Evolutionary conservation across 2,888 invertebrate species (phyloP).

Genomic region (Drosophila borealis): DNA sequence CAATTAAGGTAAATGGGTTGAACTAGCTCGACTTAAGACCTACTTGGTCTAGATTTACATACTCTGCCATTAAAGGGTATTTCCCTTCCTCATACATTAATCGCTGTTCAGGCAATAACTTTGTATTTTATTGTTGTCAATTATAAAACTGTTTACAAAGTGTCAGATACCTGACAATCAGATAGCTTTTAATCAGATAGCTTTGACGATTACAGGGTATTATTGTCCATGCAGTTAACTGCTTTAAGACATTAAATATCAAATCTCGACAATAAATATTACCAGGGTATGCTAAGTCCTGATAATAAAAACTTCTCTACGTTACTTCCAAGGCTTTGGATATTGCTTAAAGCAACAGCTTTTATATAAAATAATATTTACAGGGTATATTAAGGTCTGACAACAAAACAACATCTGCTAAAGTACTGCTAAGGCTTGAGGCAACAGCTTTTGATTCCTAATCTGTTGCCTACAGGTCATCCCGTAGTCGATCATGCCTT

Average conservation of each 20-base stretch:
- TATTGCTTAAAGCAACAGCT: too few species aligned
- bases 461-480: not conserved
- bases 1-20: not conserved
- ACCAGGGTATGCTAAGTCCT: not conserved
- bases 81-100: not conserved
- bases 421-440: too few species aligned
- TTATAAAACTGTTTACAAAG: slow-evolving; percentile 31
- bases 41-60: too few species aligned
- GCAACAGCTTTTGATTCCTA: too few species aligned
- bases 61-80: slow-evolving; percentile 7
- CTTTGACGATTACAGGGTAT: slow-evolving; percentile 16
- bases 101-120: not conserved
- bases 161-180: slow-evolving; percentile 35
- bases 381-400: not conserved
- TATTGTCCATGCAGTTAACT: not conserved
- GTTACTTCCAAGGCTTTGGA: too few species aligned
- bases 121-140: slow-evolving; percentile 30
- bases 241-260: too few species aligned
- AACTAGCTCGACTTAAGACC: not conserved
- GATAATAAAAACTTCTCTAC: not conserved
- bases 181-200: slow-evolving; percentile 27
- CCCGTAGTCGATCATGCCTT: not conserved
- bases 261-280: not conserved
- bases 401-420: too few species aligned
- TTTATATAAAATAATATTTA: not conserved